Conservation (phyloP, 2,888 invertebrate species). For the Xestia sexstrigata region DNA sequence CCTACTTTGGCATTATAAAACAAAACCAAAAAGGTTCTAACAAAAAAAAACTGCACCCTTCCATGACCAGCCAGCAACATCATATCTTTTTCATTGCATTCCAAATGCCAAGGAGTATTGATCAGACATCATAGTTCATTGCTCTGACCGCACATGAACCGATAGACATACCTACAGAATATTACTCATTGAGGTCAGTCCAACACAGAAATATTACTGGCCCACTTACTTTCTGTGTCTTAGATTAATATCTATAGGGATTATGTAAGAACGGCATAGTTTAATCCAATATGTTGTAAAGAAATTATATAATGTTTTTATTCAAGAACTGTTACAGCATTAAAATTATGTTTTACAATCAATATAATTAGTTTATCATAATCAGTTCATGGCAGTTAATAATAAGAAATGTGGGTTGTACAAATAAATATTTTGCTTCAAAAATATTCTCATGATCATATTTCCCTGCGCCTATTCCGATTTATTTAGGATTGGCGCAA, state of each 20-base stretch:
- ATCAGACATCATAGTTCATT: slow-evolving; percentile 74
- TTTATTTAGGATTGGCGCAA: neutral
- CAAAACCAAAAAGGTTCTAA: no score
- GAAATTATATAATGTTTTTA: slow-evolving; percentile 19
- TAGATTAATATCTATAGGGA: slow-evolving; percentile 40
- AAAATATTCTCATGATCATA: neutral
- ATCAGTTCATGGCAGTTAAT: neutral
- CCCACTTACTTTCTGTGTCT: slow-evolving; percentile 34
- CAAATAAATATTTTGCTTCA: neutral
- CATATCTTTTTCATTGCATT: slow-evolving; percentile 57
- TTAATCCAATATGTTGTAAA: slow-evolving; percentile 29
- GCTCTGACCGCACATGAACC: slow-evolving; percentile 51
- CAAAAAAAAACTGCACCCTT: neutral
- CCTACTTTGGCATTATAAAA: neutral
- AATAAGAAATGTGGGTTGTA: neutral
- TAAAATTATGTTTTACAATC: neutral
- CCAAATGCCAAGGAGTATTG: slow-evolving; percentile 74
- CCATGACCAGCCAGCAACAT: slow-evolving; percentile 31
- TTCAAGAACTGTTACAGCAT: slow-evolving; percentile 4
- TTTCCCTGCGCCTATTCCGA: neutral
- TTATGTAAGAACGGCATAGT: slow-evolving; percentile 30
- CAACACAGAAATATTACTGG: slow-evolving; percentile 32
- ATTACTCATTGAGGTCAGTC: slow-evolving; percentile 61
- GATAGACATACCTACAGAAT: slow-evolving; percentile 22
- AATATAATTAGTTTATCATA: slow-evolving; percentile 6